These are phyloP conservation scores for Allophyes oxyacanthae DNA, from an alignment of 2,888 invertebrate species.

Conservation along the genomic window DNA sequence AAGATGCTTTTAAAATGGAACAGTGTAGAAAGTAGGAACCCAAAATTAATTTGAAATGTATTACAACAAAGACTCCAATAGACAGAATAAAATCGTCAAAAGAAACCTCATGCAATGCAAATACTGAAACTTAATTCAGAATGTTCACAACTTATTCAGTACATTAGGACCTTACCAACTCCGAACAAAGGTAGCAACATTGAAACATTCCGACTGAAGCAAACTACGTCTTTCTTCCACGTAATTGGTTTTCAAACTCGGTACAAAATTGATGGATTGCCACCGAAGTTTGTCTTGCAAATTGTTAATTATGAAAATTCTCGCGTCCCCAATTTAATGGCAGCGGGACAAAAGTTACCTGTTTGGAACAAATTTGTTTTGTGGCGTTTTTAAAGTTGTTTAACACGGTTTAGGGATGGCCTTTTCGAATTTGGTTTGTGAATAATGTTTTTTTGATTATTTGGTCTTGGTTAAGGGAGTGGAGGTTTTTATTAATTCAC, in stretches of 20 bases:
- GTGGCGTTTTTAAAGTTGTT: slow-evolving; percentile 63
- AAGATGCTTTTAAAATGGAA: too few species aligned
- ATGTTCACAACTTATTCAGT: slow-evolving; percentile 49
- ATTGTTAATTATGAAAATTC: slow-evolving; percentile 84
- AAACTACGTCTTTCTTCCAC: slow-evolving; percentile 59
- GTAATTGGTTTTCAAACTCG: slow-evolving; percentile 77
- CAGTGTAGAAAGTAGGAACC: too few species aligned
- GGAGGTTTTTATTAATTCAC: slow-evolving; percentile 30
- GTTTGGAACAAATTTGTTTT: slow-evolving; percentile 64
- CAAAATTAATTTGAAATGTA: background rate
- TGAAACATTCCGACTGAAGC: slow-evolving; percentile 34
- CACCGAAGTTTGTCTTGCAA: slow-evolving; percentile 75
- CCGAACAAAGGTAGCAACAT: slow-evolving; percentile 33
- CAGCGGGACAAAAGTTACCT: slow-evolving; percentile 62
- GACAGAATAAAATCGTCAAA: slow-evolving; percentile 34
- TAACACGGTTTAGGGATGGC: slow-evolving; percentile 46
- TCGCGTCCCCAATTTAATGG: slow-evolving; percentile 61
- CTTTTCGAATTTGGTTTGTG: slow-evolving; percentile 42
- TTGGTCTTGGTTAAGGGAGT: slow-evolving; percentile 24
- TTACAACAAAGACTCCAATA: slow-evolving; percentile 2
- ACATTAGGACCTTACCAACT: slow-evolving; percentile 41
- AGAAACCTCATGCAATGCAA: slow-evolving; percentile 52
- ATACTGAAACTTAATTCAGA: slow-evolving; percentile 47
- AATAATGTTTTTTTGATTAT: slow-evolving; percentile 44
- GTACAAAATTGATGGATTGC: slow-evolving; percentile 79